Conservation (phyloP, 2,797 vertebrate species). For the Lindbergichthys nudifrons region DNA sequence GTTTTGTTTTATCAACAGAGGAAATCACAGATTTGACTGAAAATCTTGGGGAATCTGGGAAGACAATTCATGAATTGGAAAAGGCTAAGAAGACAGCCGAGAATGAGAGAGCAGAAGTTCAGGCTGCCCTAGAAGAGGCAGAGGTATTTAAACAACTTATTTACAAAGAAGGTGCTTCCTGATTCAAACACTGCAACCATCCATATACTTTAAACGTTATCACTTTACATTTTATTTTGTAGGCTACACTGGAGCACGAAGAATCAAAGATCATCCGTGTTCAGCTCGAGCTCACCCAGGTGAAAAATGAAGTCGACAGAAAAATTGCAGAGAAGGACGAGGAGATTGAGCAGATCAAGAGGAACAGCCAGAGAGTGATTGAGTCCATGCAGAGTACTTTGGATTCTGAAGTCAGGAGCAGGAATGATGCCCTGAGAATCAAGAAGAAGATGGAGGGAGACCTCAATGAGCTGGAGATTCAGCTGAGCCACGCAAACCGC, state of each 20-base stretch:
- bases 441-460: constrained; percentile 97
- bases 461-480: constrained; percentile 92
- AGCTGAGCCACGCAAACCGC: constrained; percentile 89
- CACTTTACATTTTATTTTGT: neutral
- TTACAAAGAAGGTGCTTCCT: neutral
- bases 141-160: constrained; percentile 84
- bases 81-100: constrained; percentile 89
- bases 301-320: constrained; percentile 90
- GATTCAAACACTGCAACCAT: neutral
- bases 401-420: constrained; percentile 91
- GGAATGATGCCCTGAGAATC: constrained; percentile 91
- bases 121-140: constrained; percentile 90
- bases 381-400: constrained; percentile 89
- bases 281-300: constrained; percentile 91
- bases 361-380: constrained; percentile 88
- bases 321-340: constrained; percentile 92
- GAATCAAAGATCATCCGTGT: constrained; percentile 91
- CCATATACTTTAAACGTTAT: neutral
- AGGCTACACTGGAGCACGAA: constrained; percentile 92
- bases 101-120: constrained; percentile 87
- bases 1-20: constrained; percentile 73
- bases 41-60: constrained; percentile 88
- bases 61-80: constrained; percentile 90
- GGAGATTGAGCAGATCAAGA: constrained; percentile 92
- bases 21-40: constrained; percentile 91